A percentile compares a stretch with the other conserved stretches of the same genome.
These are phyloP conservation scores for Mixornis gularis DNA, from an alignment of 2,113 vertebrate genomes.

Conservation along the genomic window DNA sequence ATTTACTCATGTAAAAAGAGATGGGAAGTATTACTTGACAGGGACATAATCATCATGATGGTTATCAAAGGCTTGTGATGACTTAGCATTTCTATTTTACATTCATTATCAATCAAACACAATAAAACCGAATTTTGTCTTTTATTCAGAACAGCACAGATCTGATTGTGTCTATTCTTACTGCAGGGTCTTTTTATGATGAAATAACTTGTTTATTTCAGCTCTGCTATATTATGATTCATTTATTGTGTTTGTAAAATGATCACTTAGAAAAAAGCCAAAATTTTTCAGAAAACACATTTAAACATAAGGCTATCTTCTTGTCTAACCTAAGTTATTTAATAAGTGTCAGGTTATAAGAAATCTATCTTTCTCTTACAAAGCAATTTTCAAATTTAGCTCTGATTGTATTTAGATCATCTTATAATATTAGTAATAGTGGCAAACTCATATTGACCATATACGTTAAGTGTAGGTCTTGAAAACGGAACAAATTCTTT, in stretches of 20 bases:
- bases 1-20: neutral
- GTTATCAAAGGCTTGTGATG: neutral
- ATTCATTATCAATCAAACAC: neutral
- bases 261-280: neutral
- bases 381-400: neutral
- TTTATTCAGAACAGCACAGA: neutral
- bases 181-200: neutral
- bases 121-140: neutral
- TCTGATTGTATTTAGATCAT: neutral
- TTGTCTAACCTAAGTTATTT: neutral
- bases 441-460: accelerated
- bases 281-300: neutral
- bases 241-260: neutral
- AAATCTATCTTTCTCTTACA: neutral
- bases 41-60: neutral
- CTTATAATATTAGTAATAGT: neutral
- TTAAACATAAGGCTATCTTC: neutral
- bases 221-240: neutral
- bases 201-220: neutral
- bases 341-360: neutral
- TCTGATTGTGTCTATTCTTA: neutral
- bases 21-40: neutral
- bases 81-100: neutral
- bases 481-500: neutral
- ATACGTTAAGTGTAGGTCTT: neutral